Base-by-base conservation (phyloP, 2,113 vertebrate species). In the Nycticebus coucang region DNA sequence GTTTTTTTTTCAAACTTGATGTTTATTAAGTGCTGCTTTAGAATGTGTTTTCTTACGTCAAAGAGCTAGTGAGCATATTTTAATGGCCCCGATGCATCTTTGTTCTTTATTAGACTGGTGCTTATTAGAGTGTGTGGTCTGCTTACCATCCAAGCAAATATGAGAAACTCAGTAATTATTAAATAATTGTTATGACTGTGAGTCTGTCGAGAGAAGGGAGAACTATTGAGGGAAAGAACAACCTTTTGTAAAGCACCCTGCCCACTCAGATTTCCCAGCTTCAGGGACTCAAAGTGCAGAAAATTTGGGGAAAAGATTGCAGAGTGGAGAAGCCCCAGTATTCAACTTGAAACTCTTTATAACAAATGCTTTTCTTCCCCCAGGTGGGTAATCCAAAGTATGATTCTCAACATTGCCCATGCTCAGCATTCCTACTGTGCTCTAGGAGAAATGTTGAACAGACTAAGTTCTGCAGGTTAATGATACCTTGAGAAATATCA, bases 51-150 rank as follows among this genome's bases (percentile, higher is more conserved):
- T 93, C 30, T 68, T 78, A 2, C 11, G 82, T 77, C 60, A 93
- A 79, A 89, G 87, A 87, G 28, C 78, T 45, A 45, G 59, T 74
- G 55, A 88, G 35, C 45, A 24, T 81, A 71, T 86, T 94, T 89
- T 24, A 96, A 2, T n/a, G 59, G 24, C n/a, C 35, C 22, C 30
- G 60, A 0, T 13, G 24, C 19, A 37, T 28, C 64, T 74, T 33
- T 62, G 17, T 68, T 94, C 41, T 66, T 50, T 21, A 81, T 28
- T 19, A 41, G 55, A 71, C 7, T 87, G 35, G 94, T 97, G 81
- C 71, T 92, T 98, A 97, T 72, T 85, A 94, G 85, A 95, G 85
- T 64, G 50, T 85, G 94, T 89, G 97, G 86, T 81, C 92, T 98
- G 75, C 93, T 96, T 96, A 96, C 72, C 30, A 87, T 92, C 96